Conservation (phyloP, 2,113 vertebrate species). For the Plestiodon gilberti region DNA sequence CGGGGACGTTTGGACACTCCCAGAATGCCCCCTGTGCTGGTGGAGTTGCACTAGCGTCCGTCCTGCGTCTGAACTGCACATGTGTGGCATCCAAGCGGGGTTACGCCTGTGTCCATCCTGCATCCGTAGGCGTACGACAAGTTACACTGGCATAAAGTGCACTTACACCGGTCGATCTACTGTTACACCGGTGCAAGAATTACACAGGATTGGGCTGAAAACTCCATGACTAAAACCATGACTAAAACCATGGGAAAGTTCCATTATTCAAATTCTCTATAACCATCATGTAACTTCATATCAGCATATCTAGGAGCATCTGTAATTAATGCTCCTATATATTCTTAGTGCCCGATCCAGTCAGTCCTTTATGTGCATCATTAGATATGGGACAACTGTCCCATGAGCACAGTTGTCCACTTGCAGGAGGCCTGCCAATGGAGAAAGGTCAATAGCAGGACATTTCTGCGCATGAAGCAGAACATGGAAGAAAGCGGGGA, state of each 20-base stretch:
- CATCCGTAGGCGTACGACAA: too few relatives aligned
- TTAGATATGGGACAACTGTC: not conserved
- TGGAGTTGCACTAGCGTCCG: too few relatives aligned
- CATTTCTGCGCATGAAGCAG: not conserved
- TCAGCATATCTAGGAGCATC: not conserved
- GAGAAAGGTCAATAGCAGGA: not conserved
- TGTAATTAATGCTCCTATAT: not conserved
- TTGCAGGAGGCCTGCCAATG: not conserved
- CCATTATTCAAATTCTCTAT: not conserved
- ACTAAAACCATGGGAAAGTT: not conserved
- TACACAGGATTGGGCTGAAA: too few relatives aligned
- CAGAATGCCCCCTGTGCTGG: too few relatives aligned
- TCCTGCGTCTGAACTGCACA: too few relatives aligned
- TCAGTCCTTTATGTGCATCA: not conserved
- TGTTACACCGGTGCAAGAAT: too few relatives aligned
- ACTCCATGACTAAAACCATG: too few relatives aligned
- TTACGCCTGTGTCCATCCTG: too few relatives aligned
- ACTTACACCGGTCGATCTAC: too few relatives aligned
- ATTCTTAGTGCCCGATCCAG: not conserved
- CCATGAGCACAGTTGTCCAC: not conserved
- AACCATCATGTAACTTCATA: not conserved
- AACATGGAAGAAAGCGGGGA: not conserved
- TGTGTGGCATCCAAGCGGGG: too few relatives aligned
- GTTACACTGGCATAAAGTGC: too few relatives aligned
- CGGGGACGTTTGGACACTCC: too few relatives aligned